These are phyloP conservation scores for Furnarius figulus DNA, from an alignment of 2,113 vertebrate genomes.

Conservation along the genomic window DNA sequence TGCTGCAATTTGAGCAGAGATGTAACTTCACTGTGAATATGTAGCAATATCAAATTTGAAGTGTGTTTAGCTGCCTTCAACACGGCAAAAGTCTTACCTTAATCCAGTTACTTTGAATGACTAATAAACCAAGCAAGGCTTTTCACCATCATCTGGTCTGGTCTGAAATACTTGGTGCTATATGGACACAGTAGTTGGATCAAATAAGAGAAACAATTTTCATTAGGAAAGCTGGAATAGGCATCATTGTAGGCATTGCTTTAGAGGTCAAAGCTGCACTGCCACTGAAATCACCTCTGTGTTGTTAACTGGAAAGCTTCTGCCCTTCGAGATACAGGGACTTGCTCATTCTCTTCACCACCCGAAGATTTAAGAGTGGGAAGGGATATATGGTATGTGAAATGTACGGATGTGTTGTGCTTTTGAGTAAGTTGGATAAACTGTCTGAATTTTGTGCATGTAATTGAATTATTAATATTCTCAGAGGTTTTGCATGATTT, in stretches of 20 bases:
- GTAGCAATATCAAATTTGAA: background rate
- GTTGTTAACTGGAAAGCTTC: background rate
- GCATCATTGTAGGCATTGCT: background rate
- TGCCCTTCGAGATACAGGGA: background rate
- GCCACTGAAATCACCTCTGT: background rate
- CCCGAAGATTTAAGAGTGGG: slow-evolving; percentile 67
- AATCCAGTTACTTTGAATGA: background rate
- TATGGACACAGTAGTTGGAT: rapidly evolving
- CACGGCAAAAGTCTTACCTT: background rate
- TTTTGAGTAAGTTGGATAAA: slow-evolving; percentile 14
- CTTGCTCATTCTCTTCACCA: slow-evolving; percentile 32
- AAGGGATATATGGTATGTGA: slow-evolving; percentile 70
- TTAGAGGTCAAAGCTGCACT: background rate
- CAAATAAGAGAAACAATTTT: background rate
- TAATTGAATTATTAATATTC: slow-evolving; percentile 20
- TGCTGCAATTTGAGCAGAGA: background rate
- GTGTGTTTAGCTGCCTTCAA: background rate
- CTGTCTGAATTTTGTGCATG: slow-evolving; percentile 21
- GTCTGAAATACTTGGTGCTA: background rate
- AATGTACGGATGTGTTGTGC: background rate
- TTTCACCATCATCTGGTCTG: background rate
- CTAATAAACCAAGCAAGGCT: background rate
- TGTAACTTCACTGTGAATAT: background rate
- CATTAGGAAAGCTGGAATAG: background rate
- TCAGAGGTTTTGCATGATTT: slow-evolving; percentile 20